These are phyloP conservation scores for Periophthalmus modestus DNA, from an alignment of 2,113 vertebrate species.

Conservation along the genomic window DNA sequence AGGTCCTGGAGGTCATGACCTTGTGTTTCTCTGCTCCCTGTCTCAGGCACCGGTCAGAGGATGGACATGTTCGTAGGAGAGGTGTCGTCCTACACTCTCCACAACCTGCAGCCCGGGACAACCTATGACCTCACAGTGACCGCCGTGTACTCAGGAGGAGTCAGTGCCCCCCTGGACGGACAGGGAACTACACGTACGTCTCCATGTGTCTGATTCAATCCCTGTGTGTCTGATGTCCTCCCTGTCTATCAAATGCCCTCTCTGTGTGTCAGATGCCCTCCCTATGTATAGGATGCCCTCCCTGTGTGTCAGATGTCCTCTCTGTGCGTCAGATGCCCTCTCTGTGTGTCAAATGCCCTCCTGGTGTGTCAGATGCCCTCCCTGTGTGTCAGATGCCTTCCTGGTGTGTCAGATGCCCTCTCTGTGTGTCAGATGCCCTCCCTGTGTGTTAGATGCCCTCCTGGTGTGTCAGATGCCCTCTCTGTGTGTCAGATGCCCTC, in stretches of 20 bases:
- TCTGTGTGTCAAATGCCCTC: too few relatives aligned
- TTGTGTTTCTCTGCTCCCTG: not conserved
- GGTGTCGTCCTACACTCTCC: constrained; percentile 87
- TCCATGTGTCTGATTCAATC: not conserved
- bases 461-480: too few relatives aligned
- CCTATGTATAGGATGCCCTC: too few relatives aligned
- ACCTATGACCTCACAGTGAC: constrained; percentile 90
- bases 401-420: not conserved
- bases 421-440: not conserved
- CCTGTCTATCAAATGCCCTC: not conserved
- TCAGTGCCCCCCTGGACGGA: constrained; percentile 83
- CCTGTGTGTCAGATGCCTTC: not conserved
- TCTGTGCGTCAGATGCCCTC: too few relatives aligned
- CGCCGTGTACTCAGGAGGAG: constrained; percentile 88
- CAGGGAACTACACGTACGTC: constrained; percentile 90
- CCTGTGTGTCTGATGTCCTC: not conserved
- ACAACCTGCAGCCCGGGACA: constrained; percentile 91
- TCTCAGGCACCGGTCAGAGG: constrained; percentile 81
- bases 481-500: not conserved
- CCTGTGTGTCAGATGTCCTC: too few relatives aligned
- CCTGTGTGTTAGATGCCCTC: too few relatives aligned
- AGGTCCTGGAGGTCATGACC: not conserved
- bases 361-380: too few relatives aligned
- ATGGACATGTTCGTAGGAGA: constrained; percentile 93
- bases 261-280: too few relatives aligned